Conservation (phyloP, 2,113 vertebrate genomes). For the Myocastor coypus region DNA sequence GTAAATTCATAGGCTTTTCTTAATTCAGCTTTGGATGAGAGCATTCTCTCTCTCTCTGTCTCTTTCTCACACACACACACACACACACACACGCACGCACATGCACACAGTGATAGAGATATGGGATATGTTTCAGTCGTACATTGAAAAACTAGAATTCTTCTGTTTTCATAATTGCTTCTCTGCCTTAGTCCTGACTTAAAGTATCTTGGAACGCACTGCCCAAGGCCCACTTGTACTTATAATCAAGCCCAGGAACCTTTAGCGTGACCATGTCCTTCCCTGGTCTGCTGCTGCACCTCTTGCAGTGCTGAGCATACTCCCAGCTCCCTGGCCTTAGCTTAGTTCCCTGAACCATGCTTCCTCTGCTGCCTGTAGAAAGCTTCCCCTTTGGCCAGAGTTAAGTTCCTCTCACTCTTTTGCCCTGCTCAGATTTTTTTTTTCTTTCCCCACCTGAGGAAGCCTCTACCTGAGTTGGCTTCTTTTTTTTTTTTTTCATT, state of each 20-base stretch:
- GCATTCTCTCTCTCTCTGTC: neutral
- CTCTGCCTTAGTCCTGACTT: neutral
- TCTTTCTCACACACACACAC: no score
- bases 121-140: neutral
- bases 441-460: neutral
- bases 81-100: neutral
- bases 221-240: neutral
- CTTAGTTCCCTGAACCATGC: neutral
- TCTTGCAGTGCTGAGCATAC: neutral
- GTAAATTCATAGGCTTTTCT: neutral
- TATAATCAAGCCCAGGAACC: neutral
- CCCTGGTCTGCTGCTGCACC: neutral
- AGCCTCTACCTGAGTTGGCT: neutral
- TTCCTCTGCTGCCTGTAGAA: neutral
- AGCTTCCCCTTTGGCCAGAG: neutral
- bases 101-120: neutral
- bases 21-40: slow-evolving; percentile 24
- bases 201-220: neutral
- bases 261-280: neutral
- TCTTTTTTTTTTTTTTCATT: no score
- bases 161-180: neutral
- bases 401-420: neutral
- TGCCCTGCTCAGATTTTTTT: neutral
- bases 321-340: neutral
- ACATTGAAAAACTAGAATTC: slow-evolving; percentile 24